These are phyloP conservation scores for Hyperoplus lanceolatus DNA, from an alignment of 2,797 vertebrate species.

Conservation along the genomic window DNA sequence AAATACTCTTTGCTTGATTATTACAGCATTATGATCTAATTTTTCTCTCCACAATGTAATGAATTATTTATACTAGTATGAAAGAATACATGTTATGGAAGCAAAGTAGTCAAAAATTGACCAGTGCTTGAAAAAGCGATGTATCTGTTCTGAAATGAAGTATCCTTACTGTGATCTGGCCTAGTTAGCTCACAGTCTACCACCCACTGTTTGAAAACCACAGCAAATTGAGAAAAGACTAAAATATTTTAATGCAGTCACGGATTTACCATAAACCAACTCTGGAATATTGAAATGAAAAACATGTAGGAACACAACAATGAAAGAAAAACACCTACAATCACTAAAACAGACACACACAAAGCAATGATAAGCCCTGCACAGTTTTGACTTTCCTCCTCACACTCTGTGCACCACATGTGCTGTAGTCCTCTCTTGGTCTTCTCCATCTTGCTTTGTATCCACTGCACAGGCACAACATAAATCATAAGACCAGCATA, in stretches of 20 bases:
- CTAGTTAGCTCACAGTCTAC: neutral
- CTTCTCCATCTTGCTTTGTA: constrained; percentile 5
- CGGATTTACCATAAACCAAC: constrained; percentile 13
- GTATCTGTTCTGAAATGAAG: neutral
- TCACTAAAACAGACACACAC: neutral
- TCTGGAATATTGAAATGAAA: neutral
- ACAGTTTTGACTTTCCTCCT: neutral
- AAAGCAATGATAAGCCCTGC: neutral
- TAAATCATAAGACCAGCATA: constrained; percentile 3
- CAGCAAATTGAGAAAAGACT: neutral
- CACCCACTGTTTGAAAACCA: neutral
- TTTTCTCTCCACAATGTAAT: no score
- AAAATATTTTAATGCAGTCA: neutral
- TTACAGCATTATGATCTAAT: no score
- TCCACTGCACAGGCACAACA: constrained; percentile 15
- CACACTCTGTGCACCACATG: constrained; percentile 22
- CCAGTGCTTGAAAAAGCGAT: neutral
- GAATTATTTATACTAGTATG: no score
- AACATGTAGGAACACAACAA: neutral
- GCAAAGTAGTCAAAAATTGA: no score
- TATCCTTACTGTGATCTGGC: neutral
- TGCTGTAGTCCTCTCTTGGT: constrained; percentile 8
- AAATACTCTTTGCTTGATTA: no score
- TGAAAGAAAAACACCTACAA: neutral
- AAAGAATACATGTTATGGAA: no score